These are phyloP conservation scores for Epizoanthus ramosus DNA, from an alignment of 92 coral and sea anemone species.

Conservation along the genomic window DNA sequence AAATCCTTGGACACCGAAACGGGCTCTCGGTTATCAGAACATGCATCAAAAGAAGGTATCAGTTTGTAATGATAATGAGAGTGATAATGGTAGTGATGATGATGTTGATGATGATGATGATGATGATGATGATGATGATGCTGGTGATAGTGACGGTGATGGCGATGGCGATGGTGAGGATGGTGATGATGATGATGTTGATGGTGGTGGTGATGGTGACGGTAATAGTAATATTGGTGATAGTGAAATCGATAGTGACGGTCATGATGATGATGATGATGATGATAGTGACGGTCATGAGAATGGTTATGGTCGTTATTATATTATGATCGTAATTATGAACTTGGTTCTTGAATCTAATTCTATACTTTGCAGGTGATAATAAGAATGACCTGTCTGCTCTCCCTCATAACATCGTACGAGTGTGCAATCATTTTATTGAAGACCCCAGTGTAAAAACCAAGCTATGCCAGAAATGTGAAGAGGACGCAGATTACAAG, in stretches of 20 bases:
- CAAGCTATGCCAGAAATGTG: not conserved
- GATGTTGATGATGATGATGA: not conserved
- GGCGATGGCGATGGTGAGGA: not conserved
- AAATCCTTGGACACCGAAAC: not conserved
- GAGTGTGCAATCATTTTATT: constrained; percentile 2
- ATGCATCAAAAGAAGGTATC: not conserved
- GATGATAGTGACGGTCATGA: no score
- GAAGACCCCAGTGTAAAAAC: constrained; percentile 9
- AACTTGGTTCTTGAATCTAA: no score
- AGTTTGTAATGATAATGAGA: not conserved
- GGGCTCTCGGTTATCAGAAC: not conserved
- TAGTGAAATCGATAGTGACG: not conserved
- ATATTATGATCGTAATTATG: no score
- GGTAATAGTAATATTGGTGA: not conserved
- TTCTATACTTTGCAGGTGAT: not conserved
- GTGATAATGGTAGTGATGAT: not conserved
- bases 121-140: not conserved
- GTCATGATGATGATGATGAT: no score
- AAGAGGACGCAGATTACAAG: not conserved
- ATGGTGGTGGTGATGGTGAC: not conserved
- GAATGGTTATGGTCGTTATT: no score
- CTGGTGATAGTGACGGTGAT: not conserved
- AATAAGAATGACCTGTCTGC: not conserved
- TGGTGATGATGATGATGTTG: not conserved
- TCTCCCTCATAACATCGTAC: constrained; percentile 7